A percentile compares a stretch with the other conserved stretches of the same genome.
Evolutionary conservation across 1,140 invertebrate species (phyloP).

Genomic region (Anastatus disparis): DNA sequence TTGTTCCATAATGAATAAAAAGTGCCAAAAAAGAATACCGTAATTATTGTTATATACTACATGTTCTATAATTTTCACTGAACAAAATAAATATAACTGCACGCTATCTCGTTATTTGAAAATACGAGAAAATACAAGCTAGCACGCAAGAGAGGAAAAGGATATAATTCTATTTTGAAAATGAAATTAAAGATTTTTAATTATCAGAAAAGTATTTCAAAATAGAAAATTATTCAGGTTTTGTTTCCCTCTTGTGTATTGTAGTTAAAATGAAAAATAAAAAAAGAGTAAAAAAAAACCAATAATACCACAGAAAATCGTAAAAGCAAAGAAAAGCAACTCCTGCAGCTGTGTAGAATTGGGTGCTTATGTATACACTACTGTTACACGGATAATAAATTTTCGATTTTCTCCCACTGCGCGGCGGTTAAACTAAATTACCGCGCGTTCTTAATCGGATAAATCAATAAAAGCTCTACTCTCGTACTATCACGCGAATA

Average conservation of each 20-base stretch:
- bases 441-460: not conserved
- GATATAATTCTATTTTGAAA: no score
- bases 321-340: not conserved
- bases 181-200: not conserved
- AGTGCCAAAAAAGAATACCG: no score
- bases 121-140: no score
- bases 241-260: not conserved
- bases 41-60: no score
- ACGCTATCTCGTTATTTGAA: no score
- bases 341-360: no score
- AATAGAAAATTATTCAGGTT: not conserved
- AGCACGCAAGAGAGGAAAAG: no score
- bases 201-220: not conserved
- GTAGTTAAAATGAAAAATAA: no score
- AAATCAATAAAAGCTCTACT: conserved; percentile 20
- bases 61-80: no score
- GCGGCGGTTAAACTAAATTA: not conserved
- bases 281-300: no score
- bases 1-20: no score
- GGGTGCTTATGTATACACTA: conserved; percentile 11
- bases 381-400: conserved; percentile 36
- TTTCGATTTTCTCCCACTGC: conserved; percentile 9
- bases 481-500: not conserved
- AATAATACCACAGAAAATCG: not conserved
- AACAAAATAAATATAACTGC: no score